Percentiles rank a stretch among this genome's conserved stretches.
Evolutionary conservation across 2,797 vertebrate species (phyloP).

Genomic region (Paedocypris micromegethes): DNA sequence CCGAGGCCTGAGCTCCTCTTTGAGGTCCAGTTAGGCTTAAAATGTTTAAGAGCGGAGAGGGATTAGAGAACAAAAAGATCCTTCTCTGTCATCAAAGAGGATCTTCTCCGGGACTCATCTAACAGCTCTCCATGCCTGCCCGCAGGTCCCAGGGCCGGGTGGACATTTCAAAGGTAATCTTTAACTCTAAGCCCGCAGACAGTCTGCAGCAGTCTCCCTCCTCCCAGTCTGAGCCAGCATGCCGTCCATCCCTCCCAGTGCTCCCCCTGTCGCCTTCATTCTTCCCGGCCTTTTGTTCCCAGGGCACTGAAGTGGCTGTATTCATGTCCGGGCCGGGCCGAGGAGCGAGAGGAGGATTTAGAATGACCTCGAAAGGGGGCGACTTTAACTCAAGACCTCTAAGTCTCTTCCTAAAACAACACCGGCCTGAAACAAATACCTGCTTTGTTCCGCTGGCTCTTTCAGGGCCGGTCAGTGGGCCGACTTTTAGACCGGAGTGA

Average conservation of each 20-base stretch:
- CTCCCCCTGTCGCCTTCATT: slow-evolving; percentile 44
- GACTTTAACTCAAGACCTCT: slow-evolving; percentile 61
- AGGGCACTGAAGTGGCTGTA: slow-evolving; percentile 73
- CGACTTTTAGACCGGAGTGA: slow-evolving; percentile 22
- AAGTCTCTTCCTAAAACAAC: slow-evolving; percentile 67
- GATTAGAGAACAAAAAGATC: slow-evolving; percentile 79
- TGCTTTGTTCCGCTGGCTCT: slow-evolving; percentile 56
- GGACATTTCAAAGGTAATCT: slow-evolving; percentile 79
- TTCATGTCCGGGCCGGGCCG: slow-evolving; percentile 60
- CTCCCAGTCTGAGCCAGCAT: slow-evolving; percentile 62
- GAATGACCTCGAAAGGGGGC: slow-evolving; percentile 60
- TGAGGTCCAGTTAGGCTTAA: slow-evolving; percentile 62
- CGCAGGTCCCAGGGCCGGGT: slow-evolving; percentile 68
- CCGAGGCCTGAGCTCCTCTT: slow-evolving; percentile 50
- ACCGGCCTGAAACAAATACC: slow-evolving; percentile 61
- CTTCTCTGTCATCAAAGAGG: slow-evolving; percentile 81
- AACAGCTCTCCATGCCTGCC: slow-evolving; percentile 59
- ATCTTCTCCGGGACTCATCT: slow-evolving; percentile 72
- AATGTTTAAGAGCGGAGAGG: slow-evolving; percentile 46
- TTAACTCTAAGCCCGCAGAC: slow-evolving; percentile 76
- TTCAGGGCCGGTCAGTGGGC: slow-evolving; percentile 36
- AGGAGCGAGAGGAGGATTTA: slow-evolving; percentile 63
- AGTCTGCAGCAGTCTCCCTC: slow-evolving; percentile 63
- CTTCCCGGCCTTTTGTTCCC: slow-evolving; percentile 52
- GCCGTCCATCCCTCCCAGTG: slow-evolving; percentile 64